Conservation (phyloP, 2,888 invertebrate species). For the Nebria brevicollis region DNA sequence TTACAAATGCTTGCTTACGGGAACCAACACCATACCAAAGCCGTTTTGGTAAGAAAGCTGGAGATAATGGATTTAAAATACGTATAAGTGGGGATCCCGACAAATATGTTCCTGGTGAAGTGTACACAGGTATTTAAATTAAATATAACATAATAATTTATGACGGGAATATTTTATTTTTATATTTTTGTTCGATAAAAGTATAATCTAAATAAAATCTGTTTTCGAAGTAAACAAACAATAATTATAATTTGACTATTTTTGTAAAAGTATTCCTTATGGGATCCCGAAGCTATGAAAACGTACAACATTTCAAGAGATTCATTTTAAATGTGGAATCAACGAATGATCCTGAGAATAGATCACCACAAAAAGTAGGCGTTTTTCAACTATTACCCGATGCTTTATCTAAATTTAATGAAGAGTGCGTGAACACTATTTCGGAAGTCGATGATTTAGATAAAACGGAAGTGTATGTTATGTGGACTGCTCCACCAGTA, state of each 20-base stretch:
- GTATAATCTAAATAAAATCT: not conserved
- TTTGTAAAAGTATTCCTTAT: constrained; percentile 70
- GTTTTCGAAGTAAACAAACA: too few species aligned
- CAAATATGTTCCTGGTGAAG: constrained; percentile 83
- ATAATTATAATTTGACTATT: not conserved
- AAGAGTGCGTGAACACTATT: constrained; percentile 86
- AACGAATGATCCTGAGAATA: constrained; percentile 62
- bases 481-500: constrained; percentile 89
- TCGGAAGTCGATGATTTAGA: constrained; percentile 81
- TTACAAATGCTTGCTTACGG: constrained; percentile 61
- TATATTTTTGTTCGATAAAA: constrained; percentile 14
- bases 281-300: constrained; percentile 73
- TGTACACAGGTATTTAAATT: constrained; percentile 75
- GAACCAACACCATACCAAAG: constrained; percentile 63
- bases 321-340: constrained; percentile 83
- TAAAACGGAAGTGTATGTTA: constrained; percentile 85
- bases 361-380: constrained; percentile 70
- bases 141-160: not conserved
- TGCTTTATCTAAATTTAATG: constrained; percentile 75
- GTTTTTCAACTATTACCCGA: constrained; percentile 77
- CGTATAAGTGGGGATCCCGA: constrained; percentile 81
- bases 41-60: constrained; percentile 70
- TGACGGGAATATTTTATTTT: too few species aligned
- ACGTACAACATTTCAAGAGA: constrained; percentile 79
- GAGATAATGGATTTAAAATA: constrained; percentile 89